Evolutionary conservation across 2,888 invertebrate species (phyloP), one percentile per base, ranked within the genome.

Genomic region (Chirona hameri): DNA sequence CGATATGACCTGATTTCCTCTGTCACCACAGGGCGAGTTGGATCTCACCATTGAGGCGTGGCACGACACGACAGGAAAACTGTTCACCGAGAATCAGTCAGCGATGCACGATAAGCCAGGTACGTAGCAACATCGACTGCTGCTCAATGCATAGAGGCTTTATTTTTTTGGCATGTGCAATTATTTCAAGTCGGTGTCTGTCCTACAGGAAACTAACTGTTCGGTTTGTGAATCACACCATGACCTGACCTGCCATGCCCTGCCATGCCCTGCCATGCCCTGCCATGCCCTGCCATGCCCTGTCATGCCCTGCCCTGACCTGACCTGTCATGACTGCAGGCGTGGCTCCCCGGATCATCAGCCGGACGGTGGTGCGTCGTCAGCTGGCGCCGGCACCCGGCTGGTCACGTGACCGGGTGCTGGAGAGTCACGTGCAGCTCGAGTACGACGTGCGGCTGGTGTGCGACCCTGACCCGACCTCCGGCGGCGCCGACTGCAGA

Each of bases 11-110:
- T 60, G 52, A 52, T 1, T 12, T 52, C 52, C 12, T 15, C 18
- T 52, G 52, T 52, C 52, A 1, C 18, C 18, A 15, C 52, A 52
- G 52, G 52, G 52, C 10, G 52, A 52, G 52, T 12, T 52, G 15
- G 52, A 52, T 12, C 52, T 52, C 52, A 52, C 88, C n/a, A 86
- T 89, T 27, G 88, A 89, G 85, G 88, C 88, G 2, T 88, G 88
- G 88, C 88, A 89, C 84, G 87, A 88, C 81, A 85, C 84, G 60
- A 84, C 83, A 27, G 84, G 84, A 39, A 52, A 82, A 48, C 84
- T 85, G 12, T 85, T 85, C 82, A 60, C 29, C 39, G 60, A 60
- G 10, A 29, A 57, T 24, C 55, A 79, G 21, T 55, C 82, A n/a
- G n/a, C n/a, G 24, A 4, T 24, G 21, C 1, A 60, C n/a, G 21